phyloP scores from a whole-genome alignment of 1,140 invertebrate species.

The Rhysida immarginata region DNA sequence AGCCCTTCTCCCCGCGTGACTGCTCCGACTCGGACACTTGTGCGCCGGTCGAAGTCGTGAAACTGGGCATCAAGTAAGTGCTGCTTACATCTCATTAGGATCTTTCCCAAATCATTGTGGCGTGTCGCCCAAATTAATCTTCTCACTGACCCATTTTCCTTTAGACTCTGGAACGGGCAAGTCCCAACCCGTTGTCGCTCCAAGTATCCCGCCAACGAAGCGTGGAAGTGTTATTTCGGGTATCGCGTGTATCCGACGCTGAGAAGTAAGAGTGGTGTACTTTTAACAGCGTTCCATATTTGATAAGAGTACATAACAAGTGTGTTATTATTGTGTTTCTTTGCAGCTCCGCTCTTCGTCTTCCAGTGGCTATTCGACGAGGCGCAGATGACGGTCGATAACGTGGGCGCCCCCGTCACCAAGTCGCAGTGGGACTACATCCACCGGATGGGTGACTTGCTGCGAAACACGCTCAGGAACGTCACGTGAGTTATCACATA shows the following conservation, averaged over 20 bases:
- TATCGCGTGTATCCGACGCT: slow-evolving; percentile 75
- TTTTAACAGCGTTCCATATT: neutral
- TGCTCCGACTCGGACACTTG: slow-evolving; percentile 31
- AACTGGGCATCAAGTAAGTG: slow-evolving; percentile 49
- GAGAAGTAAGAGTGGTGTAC: slow-evolving; percentile 41
- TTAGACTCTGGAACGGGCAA: slow-evolving; percentile 56
- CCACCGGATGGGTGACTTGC: slow-evolving; percentile 67
- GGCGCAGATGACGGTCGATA: slow-evolving; percentile 79
- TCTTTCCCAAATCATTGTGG: too few species aligned
- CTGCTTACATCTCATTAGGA: neutral
- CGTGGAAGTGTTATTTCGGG: slow-evolving; percentile 84
- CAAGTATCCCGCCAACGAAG: slow-evolving; percentile 45
- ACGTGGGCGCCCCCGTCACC: slow-evolving; percentile 64
- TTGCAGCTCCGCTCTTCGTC: slow-evolving; percentile 68
- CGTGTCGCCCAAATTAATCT: too few species aligned
- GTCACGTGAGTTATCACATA: slow-evolving; percentile 43
- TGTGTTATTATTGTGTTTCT: slow-evolving; percentile 9
- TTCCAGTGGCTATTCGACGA: slow-evolving; percentile 93
- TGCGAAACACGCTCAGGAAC: slow-evolving; percentile 61
- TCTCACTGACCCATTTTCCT: slow-evolving; percentile 8
- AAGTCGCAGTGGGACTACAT: slow-evolving; percentile 87
- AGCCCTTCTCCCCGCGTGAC: slow-evolving; percentile 40
- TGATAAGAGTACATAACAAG: neutral
- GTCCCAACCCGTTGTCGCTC: slow-evolving; percentile 56
- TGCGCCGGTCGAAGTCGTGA: slow-evolving; percentile 46